Base-by-base conservation (phyloP, 2,888 invertebrate species). In the Drosophila suboccidentalis region DNA sequence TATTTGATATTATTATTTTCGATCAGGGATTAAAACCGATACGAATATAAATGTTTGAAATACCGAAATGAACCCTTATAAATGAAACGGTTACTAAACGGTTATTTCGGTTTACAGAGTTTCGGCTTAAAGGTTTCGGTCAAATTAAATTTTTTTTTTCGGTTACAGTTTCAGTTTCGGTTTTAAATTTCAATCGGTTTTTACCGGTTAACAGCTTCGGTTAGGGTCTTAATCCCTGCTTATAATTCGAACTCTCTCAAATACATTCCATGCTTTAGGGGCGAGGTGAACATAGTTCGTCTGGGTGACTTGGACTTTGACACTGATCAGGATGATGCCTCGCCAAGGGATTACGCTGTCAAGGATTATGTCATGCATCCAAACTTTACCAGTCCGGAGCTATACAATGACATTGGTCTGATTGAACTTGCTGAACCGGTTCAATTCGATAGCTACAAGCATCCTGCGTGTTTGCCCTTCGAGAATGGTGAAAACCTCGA, bases 321-420 rank as follows among this genome's bases (percentile, higher is more conserved):
- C 43, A 74, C 78, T 13, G 67, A 80, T 41, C 60, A 70, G 0
- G 89, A 92, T 60, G 90, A 90, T 73, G 86, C 91, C 13, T 36
- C 29, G 9, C 91, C 91, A 1, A 82, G 79, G 58, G 84, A 92
- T 55, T 91, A 84, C 44, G 63, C 32, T 13, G 88, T 93, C 13
- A 75, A 72, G 0, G 62, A 82, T 6, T 74, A 83, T 15, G 71
- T 91, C 15, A 80, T 82, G 5, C 94, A 94, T 86, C 87, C 83
- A 0, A 66, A 70, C 13, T 84, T 74, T 11, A 64, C 46, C 1
- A 62, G 38, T 17, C 69, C 87, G 3, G 58, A 78, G 53, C 59
- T 93, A 38, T 94, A 94, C 82, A 93, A 95, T 82, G 95, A 95
- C 82, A 94, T 95, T 29, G 94, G 94, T 0, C 80, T 95, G 10